phyloP scores from a whole-genome alignment of 2,797 vertebrate species.

The Urophycis tenuis region DNA sequence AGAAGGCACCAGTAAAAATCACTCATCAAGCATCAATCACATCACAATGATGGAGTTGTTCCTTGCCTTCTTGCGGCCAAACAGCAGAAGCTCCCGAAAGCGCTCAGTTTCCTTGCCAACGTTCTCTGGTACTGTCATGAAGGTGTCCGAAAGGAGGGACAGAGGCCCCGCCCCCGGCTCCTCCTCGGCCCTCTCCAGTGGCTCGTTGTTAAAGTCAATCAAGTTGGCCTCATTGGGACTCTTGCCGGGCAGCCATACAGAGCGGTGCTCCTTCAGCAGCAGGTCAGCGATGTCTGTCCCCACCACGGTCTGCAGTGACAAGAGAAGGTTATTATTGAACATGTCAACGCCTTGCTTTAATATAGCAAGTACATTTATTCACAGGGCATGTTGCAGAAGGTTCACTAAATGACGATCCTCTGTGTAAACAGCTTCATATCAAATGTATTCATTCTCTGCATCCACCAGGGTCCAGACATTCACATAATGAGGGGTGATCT shows the following conservation, averaged over 20 bases:
- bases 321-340: not conserved
- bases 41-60: not conserved
- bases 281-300: slow-evolving; percentile 95
- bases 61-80: slow-evolving; percentile 89
- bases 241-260: slow-evolving; percentile 93
- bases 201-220: slow-evolving; percentile 94
- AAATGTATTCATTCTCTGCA: not conserved
- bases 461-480: not conserved
- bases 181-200: slow-evolving; percentile 79
- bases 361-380: not conserved
- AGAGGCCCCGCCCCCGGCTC: slow-evolving; percentile 84
- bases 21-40: not conserved
- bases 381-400: not conserved
- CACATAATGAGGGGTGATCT: not conserved
- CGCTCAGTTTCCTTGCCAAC: slow-evolving; percentile 86
- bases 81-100: slow-evolving; percentile 91
- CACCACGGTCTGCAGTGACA: slow-evolving; percentile 83
- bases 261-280: slow-evolving; percentile 87
- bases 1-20: not conserved
- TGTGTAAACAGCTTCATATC: not conserved
- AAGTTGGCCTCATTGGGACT: slow-evolving; percentile 95
- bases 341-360: not conserved
- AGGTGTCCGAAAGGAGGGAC: slow-evolving; percentile 85
- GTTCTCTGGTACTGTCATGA: slow-evolving; percentile 67
- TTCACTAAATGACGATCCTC: no score